Percentiles rank a stretch among this genome's conserved stretches.
Conservation (phyloP, 1,140 invertebrate genomes). For the Hirudo medicinalis region DNA sequence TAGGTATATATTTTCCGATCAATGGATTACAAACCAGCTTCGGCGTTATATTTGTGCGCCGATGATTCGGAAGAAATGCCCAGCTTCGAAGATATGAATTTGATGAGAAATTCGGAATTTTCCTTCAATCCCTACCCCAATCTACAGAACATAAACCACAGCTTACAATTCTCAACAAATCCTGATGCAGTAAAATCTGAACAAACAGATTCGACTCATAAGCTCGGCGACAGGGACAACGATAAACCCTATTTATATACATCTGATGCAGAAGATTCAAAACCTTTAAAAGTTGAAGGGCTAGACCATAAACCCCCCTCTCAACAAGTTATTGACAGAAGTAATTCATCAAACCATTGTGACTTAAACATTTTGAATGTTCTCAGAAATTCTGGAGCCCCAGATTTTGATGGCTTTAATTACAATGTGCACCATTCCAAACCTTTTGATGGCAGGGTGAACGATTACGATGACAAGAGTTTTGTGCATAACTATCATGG, state of each 20-base stretch:
- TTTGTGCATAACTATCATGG: no score
- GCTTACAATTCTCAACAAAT: background rate
- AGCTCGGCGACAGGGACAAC: background rate
- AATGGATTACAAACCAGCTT: conserved; percentile 7
- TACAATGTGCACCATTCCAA: no score
- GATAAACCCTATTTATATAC: background rate
- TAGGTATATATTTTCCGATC: background rate
- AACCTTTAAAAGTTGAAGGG: no score
- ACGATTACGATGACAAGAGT: no score
- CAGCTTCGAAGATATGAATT: conserved; percentile 7
- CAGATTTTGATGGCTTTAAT: no score
- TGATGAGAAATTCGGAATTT: conserved; percentile 3
- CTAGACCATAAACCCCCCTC: no score
- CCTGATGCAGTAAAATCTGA: background rate
- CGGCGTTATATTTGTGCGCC: conserved; percentile 14
- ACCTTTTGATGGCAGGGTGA: no score
- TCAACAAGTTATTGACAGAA: no score
- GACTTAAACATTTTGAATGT: no score
- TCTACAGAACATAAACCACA: background rate
- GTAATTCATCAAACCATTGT: no score
- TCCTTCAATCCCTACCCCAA: background rate
- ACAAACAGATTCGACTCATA: background rate
- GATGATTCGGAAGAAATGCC: conserved; percentile 15
- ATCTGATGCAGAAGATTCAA: background rate
- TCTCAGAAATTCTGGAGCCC: no score